Evolutionary conservation across 2,797 vertebrate genomes (phyloP).

Genomic region (Tokudaia muenninki): DNA sequence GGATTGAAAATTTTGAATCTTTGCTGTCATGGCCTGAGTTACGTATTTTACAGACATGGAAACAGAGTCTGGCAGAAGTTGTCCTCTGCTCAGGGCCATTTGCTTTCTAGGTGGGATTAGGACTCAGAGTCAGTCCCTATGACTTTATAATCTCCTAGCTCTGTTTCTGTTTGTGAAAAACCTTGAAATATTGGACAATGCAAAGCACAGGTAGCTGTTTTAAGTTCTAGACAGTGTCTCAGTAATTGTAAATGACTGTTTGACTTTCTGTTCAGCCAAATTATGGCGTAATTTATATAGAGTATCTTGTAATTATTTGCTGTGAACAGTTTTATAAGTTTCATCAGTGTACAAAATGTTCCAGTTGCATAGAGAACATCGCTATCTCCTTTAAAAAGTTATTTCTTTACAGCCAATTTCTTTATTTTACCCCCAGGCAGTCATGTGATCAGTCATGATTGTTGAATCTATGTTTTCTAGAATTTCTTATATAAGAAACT

Average conservation of each 20-base stretch:
- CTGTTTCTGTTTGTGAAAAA: conserved; percentile 53
- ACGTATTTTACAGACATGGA: not conserved
- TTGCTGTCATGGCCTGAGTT: not conserved
- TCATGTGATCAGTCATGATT: not conserved
- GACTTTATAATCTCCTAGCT: not conserved
- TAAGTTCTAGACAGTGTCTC: conserved; percentile 32
- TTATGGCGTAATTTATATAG: not conserved
- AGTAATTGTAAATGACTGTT: not conserved
- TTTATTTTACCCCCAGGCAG: not conserved
- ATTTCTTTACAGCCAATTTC: not conserved
- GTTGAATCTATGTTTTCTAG: not conserved
- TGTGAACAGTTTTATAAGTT: not conserved
- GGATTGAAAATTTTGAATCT: conserved; percentile 25
- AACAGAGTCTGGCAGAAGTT: not conserved
- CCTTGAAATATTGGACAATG: not conserved
- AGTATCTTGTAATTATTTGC: not conserved
- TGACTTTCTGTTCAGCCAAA: not conserved
- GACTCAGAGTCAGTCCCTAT: not conserved
- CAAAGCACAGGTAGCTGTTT: not conserved
- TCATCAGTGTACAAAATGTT: not conserved
- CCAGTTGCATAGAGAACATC: not conserved
- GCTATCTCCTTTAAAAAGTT: not conserved
- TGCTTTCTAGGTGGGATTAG: not conserved
- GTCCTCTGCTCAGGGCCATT: not conserved
- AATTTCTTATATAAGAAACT: not conserved